These are phyloP conservation scores for Heliothis subflexa DNA, from an alignment of 1,140 invertebrate species.

Conservation along the genomic window DNA sequence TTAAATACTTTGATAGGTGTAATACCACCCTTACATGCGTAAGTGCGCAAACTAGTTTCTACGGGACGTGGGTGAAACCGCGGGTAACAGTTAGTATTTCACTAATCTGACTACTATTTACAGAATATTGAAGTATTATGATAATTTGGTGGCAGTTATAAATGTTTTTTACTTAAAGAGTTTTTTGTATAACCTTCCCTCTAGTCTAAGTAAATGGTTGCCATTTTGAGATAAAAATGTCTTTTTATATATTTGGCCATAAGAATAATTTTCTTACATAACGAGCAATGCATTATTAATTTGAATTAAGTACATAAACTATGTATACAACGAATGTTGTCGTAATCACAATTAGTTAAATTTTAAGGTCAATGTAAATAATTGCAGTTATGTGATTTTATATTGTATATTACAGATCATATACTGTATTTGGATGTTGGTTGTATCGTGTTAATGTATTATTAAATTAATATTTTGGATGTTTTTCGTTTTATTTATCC, in stretches of 20 bases:
- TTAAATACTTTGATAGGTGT: too few relatives aligned
- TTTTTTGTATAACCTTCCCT: not conserved
- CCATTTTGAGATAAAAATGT: not conserved
- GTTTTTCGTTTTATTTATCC: not conserved
- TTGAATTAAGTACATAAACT: not conserved
- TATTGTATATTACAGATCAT: conserved; percentile 5
- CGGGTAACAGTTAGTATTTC: too few relatives aligned
- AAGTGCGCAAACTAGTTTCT: too few relatives aligned
- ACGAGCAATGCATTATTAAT: not conserved
- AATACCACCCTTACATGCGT: too few relatives aligned
- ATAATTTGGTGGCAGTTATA: not conserved
- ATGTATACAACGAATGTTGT: not conserved
- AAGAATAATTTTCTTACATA: not conserved
- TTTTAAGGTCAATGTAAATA: not conserved
- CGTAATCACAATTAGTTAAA: conserved; percentile 6
- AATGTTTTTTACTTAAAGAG: not conserved
- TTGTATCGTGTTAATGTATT: conserved; percentile 7
- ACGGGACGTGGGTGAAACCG: too few relatives aligned
- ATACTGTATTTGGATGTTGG: not conserved
- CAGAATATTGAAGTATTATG: too few relatives aligned
- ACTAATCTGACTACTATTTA: too few relatives aligned
- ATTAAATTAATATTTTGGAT: not conserved
- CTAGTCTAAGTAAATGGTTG: conserved; percentile 16
- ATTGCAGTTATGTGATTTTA: not conserved
- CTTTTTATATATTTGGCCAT: not conserved